Base-by-base conservation (phyloP, 1,140 invertebrate genomes). In the Leptinotarsa defecta region DNA sequence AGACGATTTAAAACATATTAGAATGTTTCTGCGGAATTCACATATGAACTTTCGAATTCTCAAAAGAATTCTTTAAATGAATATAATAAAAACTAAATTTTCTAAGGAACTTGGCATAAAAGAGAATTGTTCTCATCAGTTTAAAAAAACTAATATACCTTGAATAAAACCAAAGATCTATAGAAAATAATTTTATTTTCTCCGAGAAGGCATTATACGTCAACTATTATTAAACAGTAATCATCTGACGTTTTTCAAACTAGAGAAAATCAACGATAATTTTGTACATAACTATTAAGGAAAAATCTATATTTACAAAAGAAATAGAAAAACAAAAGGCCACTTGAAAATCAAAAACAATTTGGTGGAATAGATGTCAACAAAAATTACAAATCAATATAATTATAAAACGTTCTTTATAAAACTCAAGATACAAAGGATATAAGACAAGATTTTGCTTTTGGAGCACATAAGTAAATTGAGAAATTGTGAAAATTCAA, bases 111-210 rank as follows among this genome's bases (percentile, higher is more conserved):
- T 43, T 3, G 1, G 1, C 8, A 43, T 43, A 43, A 43, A 43
- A 3, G 0, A 11, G 8, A 43, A 43, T 11, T 43, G 6, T 34
- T 34, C 27, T 27, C 24, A 27, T 34, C n/a, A 57, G 52, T 17
- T 57, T 1, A 17, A 57, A 57, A n/a, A 17, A 17, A 57, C 1
- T 27, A 8, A 34, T 34, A 34, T 34, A 34, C 27, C 27, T 34
- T 19, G 52, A 57, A 57, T 57, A 73, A 76, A 73, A 76, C 62
- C 34, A 73, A 68, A 63, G 74, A 76, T 78, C 73, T 76, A 79
- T 80, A 80, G 77, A 80, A 80, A 80, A 80, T 80, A 80, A 77
- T 75, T 80, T 80, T 80, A 80, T 80, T 79, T 76, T 79, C 68
- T 77, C 76, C 67, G 68, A 77, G 71, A 80, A 80, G 79, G 79